phyloP scores from a whole-genome alignment of 2,113 vertebrate genomes.

The Microcebus griseorufus region DNA sequence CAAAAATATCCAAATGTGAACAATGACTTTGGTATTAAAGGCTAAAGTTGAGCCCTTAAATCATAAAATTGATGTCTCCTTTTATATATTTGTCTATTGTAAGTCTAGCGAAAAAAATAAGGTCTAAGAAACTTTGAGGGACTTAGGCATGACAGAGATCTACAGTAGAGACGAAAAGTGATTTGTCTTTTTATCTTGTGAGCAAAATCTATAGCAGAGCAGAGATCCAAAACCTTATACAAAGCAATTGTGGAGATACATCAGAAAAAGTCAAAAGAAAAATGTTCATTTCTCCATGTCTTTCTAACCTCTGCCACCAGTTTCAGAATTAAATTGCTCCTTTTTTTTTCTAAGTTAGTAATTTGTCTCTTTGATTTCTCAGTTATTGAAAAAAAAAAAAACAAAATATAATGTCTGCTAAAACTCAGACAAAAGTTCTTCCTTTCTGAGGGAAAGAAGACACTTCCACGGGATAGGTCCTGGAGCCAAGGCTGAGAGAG shows the following conservation, averaged over 20 bases:
- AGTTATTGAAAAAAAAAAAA: slow-evolving; percentile 49
- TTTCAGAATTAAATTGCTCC: slow-evolving; percentile 61
- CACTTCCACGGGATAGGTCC: background rate
- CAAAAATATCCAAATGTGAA: background rate
- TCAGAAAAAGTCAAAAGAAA: slow-evolving; percentile 57
- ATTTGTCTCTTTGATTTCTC: slow-evolving; percentile 69
- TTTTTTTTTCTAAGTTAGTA: slow-evolving; percentile 28
- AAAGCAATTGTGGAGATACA: slow-evolving; percentile 52
- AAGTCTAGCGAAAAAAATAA: slow-evolving; percentile 33
- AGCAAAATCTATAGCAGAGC: slow-evolving; percentile 54
- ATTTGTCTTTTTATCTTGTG: slow-evolving; percentile 66
- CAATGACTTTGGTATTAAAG: background rate
- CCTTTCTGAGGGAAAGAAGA: slow-evolving; percentile 22
- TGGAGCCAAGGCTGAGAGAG: slow-evolving; percentile 20
- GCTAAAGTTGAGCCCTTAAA: background rate
- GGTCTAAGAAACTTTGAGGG: background rate
- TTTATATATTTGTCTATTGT: slow-evolving; percentile 18
- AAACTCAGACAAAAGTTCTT: slow-evolving; percentile 11
- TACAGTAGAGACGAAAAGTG: slow-evolving; percentile 35
- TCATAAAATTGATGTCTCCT: background rate
- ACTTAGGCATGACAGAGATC: background rate
- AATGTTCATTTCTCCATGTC: slow-evolving; percentile 56
- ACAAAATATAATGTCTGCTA: slow-evolving; percentile 47
- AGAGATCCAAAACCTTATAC: slow-evolving; percentile 38
- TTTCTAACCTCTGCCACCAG: slow-evolving; percentile 61